These are phyloP conservation scores for Odocoileus hemionus DNA, from an alignment of 2,113 vertebrate genomes.

Conservation along the genomic window DNA sequence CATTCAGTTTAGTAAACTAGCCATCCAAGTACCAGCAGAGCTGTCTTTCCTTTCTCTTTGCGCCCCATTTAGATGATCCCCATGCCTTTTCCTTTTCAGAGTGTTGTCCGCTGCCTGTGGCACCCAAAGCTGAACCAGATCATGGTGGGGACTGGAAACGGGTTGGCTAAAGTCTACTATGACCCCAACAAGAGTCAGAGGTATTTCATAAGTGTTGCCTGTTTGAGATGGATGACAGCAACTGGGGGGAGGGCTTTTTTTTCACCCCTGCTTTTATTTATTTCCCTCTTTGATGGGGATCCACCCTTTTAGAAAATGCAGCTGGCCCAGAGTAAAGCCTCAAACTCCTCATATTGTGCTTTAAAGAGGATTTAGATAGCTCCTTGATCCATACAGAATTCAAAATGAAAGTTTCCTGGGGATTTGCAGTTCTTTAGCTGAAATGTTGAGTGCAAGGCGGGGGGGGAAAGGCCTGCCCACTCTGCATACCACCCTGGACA, in stretches of 20 bases:
- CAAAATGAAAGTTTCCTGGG: conserved; percentile 61
- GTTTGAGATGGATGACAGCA: conserved; percentile 60
- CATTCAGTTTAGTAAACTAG: background rate
- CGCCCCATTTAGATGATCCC: background rate
- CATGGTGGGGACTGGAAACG: conserved; percentile 95
- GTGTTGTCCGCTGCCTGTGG: conserved; percentile 97
- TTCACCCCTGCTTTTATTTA: conserved; percentile 25
- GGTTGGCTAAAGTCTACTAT: conserved; percentile 95
- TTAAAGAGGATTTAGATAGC: conserved; percentile 64
- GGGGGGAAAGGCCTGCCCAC: background rate
- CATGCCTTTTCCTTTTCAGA: conserved; percentile 81
- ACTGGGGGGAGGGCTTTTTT: conserved; percentile 16
- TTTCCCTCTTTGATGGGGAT: conserved; percentile 59
- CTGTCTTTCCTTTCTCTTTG: background rate
- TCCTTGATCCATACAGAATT: conserved; percentile 63
- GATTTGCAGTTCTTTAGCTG: conserved; percentile 65
- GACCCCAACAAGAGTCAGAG: conserved; percentile 96
- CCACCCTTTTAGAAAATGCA: conserved; percentile 62
- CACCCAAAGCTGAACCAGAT: conserved; percentile 98
- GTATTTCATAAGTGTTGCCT: conserved; percentile 75
- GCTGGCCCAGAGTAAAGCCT: conserved; percentile 55
- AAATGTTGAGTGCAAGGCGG: conserved; percentile 57
- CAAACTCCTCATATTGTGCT: conserved; percentile 35
- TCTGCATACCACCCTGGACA: conserved; percentile 30
- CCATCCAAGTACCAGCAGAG: background rate